Evolutionary conservation across 2,888 invertebrate genomes (phyloP).

Genomic region (Oxyscelio sp.): DNA sequence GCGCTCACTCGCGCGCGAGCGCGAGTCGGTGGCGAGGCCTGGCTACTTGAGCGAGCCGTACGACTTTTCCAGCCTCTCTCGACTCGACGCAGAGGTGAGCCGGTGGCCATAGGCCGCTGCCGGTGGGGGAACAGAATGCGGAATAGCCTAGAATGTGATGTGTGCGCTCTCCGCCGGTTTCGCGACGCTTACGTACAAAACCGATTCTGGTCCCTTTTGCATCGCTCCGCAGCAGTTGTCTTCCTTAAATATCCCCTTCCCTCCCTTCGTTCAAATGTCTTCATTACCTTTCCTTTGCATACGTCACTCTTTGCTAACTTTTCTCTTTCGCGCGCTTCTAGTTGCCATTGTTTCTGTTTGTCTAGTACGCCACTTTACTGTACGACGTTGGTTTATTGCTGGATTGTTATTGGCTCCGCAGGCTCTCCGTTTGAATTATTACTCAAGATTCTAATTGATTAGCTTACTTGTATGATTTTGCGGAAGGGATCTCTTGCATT

Average conservation of each 20-base stretch:
- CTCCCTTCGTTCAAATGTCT: slow-evolving; percentile 63
- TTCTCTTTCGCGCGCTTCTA: slow-evolving; percentile 55
- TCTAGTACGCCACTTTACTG: slow-evolving; percentile 42
- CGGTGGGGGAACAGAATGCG: slow-evolving; percentile 88
- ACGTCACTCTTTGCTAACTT: slow-evolving; percentile 59
- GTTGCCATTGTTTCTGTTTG: slow-evolving; percentile 54
- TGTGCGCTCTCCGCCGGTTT: slow-evolving; percentile 83
- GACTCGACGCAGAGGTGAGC: slow-evolving; percentile 82
- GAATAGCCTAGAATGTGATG: slow-evolving; percentile 89
- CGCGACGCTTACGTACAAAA: slow-evolving; percentile 60
- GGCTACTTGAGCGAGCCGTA: slow-evolving; percentile 79
- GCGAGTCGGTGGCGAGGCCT: too few relatives aligned
- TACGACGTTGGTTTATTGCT: slow-evolving; percentile 23
- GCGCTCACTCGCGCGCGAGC: slow-evolving; percentile 41
- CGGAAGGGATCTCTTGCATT: neutral
- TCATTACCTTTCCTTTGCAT: slow-evolving; percentile 67
- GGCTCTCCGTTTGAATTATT: slow-evolving; percentile 32
- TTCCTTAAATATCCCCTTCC: slow-evolving; percentile 60
- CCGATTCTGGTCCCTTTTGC: slow-evolving; percentile 67
- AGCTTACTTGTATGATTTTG: slow-evolving; percentile 4
- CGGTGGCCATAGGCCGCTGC: slow-evolving; percentile 83
- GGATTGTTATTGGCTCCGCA: slow-evolving; percentile 31
- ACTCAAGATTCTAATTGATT: slow-evolving; percentile 44
- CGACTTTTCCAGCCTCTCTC: slow-evolving; percentile 84
- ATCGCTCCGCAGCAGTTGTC: slow-evolving; percentile 40